These are phyloP conservation scores for rat (Rattus norvegicus) DNA, from an alignment of 2,113 vertebrate genomes.

Conservation along the genomic window DNA sequence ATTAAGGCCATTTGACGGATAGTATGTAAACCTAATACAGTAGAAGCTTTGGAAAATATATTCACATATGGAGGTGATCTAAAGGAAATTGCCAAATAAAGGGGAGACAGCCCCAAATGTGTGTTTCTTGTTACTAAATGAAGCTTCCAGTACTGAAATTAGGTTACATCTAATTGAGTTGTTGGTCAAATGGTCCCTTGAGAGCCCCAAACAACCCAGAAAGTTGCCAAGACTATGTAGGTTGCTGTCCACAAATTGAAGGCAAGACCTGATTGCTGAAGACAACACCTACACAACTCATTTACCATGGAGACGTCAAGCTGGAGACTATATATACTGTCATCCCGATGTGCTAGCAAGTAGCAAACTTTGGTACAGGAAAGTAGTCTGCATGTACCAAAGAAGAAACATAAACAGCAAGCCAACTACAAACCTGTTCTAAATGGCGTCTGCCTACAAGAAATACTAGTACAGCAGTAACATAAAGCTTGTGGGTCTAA, in stretches of 20 bases:
- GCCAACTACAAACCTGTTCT: neutral
- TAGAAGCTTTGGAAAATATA: neutral
- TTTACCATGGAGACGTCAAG: neutral
- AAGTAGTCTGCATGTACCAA: neutral
- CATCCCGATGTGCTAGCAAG: neutral
- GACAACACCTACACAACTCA: neutral
- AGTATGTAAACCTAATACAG: neutral
- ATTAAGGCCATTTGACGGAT: neutral
- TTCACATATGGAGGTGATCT: neutral
- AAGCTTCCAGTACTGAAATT: neutral
- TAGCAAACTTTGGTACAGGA: neutral
- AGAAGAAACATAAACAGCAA: neutral
- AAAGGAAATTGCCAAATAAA: neutral
- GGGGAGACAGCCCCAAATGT: neutral
- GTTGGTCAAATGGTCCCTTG: neutral
- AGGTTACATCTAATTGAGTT: neutral
- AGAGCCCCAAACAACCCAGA: neutral
- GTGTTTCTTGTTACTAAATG: neutral
- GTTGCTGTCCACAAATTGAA: neutral
- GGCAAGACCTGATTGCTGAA: neutral
- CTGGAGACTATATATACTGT: neutral
- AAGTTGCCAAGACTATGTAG: neutral
- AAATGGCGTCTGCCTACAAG: neutral
- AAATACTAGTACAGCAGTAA: neutral
- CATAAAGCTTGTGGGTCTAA: neutral